Conservation (phyloP, 2,797 vertebrate genomes). For the Vespertilio murinus region DNA sequence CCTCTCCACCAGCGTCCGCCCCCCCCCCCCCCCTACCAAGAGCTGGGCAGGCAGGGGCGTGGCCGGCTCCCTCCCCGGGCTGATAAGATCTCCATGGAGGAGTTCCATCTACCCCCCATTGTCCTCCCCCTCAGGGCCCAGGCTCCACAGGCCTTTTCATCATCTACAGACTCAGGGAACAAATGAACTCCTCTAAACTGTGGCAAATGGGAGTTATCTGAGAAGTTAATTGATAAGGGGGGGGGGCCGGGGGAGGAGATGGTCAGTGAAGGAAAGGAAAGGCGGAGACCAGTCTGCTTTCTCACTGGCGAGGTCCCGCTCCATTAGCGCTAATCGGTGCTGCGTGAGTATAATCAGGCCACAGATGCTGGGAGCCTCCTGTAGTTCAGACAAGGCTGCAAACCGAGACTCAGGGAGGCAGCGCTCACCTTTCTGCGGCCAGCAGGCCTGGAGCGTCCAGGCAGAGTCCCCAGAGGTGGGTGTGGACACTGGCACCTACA, state of each 20-base stretch:
- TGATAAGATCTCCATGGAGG: constrained; percentile 42
- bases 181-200: constrained; percentile 34
- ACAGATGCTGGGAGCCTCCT: background rate
- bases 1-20: too few relatives aligned
- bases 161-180: constrained; percentile 6
- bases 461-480: background rate
- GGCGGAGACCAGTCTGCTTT: background rate
- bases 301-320: background rate
- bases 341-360: constrained; percentile 4
- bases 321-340: constrained; percentile 46
- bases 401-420: background rate
- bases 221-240: constrained; percentile 42
- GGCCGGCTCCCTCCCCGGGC: background rate
- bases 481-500: background rate
- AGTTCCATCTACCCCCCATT: background rate
- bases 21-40: background rate
- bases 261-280: background rate
- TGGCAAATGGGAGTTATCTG: background rate
- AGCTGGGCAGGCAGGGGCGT: background rate
- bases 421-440: background rate
- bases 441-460: background rate
- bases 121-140: background rate
- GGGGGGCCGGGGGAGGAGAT: background rate
- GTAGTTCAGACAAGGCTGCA: background rate
- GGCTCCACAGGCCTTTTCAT: constrained; percentile 29